Evolutionary conservation across 1,140 invertebrate genomes (phyloP), one percentile per base, ranked within the genome.

Genomic region (Brachionus koreanus): DNA sequence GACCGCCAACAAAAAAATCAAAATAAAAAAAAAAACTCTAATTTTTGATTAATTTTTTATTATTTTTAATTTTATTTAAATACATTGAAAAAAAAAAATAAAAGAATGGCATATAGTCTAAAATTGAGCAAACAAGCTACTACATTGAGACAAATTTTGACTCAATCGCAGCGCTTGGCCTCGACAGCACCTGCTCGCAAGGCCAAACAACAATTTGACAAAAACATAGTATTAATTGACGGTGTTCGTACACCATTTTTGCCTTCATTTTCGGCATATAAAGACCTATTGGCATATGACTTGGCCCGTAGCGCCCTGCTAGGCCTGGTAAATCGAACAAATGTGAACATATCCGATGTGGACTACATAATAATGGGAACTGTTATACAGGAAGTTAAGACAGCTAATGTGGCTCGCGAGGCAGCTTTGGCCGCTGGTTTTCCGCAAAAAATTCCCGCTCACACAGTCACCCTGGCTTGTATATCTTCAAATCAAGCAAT

Each of bases 401-500:
- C 97, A 6, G 95, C 94, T 4, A 99, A 99, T 89, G 93, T 99
- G 84, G 97, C 93, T 3, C 86, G 92, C 82, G 92, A 92, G 86
- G 90, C 88, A 83, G 84, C 46, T 25, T 88, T 99, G 19, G 92
- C 93, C 67, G 96, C 96, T 79, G 97, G 97, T 19, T 96, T 96
- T 87, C 95, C 94, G 77, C 91, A 97, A 83, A 92, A 92, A 86
- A 98, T 94, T 46, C 97, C 98, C 9, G 94, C 95, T 0, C 95
- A 99, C 87, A 99, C 97, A 9, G 96, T 99, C 35, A 98, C 97
- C 57, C 95, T 98, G 93, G 97, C 97, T 5, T 99, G 97, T 86
- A 98, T 99, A 83, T 97, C 95, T 37, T 94, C 95, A n/a, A 98
- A 98, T 89, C 93, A 94, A 86, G 95, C 96, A 76, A 92, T 97